Evolutionary conservation across 2,888 invertebrate species (phyloP).

Genomic region (Latrodectus elegans): DNA sequence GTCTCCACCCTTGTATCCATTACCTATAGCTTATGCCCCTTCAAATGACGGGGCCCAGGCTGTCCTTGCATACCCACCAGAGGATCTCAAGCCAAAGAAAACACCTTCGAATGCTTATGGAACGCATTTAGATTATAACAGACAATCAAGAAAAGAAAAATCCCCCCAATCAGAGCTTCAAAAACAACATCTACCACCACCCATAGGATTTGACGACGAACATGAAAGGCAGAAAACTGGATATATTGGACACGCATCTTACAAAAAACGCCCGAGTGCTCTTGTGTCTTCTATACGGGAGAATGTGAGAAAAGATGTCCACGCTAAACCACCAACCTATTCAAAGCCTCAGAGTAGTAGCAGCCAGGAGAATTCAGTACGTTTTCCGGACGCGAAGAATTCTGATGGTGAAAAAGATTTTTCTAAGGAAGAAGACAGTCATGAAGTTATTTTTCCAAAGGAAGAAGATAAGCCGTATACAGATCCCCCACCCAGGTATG

Average conservation of each 20-base stretch:
- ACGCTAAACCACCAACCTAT: slow-evolving; percentile 42
- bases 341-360: slow-evolving; percentile 23
- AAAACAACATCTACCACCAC: background rate
- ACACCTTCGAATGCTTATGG: background rate
- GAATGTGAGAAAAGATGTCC: slow-evolving; percentile 42
- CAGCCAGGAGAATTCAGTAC: slow-evolving; percentile 25
- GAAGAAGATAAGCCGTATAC: slow-evolving; percentile 33
- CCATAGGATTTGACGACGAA: slow-evolving; percentile 45
- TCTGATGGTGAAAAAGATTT: slow-evolving; percentile 3
- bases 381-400: slow-evolving; percentile 22
- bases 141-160: slow-evolving; percentile 8
- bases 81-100: slow-evolving; percentile 18
- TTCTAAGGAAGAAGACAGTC: slow-evolving; percentile 10
- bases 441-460: slow-evolving; percentile 34
- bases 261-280: slow-evolving; percentile 45
- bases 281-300: slow-evolving; percentile 54
- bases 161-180: background rate
- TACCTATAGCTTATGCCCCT: slow-evolving; percentile 52
- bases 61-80: slow-evolving; percentile 50
- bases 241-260: slow-evolving; percentile 62
- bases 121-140: background rate
- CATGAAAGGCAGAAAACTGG: slow-evolving; percentile 6
- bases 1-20: slow-evolving; percentile 1
- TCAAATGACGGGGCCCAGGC: slow-evolving; percentile 59
- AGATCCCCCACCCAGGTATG: background rate